Base-by-base conservation (phyloP, 2,888 invertebrate species). In the Acrobasis repandana region DNA sequence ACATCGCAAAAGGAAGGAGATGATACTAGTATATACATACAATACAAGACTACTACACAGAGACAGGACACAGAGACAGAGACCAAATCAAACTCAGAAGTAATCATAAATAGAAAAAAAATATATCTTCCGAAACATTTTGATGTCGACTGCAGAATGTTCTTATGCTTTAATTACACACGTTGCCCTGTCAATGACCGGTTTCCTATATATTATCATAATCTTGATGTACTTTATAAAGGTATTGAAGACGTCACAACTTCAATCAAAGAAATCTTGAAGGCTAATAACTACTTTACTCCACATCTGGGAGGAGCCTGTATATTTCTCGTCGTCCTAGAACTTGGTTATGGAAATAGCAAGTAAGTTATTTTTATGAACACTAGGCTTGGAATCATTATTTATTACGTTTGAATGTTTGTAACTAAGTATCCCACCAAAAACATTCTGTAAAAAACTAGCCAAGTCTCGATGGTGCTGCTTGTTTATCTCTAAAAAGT, bases 121-220 rank as follows among this genome's bases (percentile, higher is more conserved):
- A 5, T 28, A 6, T 4, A 28, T 2, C 28, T 28, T 28, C 28
- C 4, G 8, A 28, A 28, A 28, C 68, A 86, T 16, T 83, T 88
- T 0, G 88, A 87, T 73, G 77, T 82, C 33, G 85, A 90, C 20
- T 98, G 98, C 79, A 94, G 95, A 71, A 97, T 98, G 97, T 95
- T 96, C 78, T 96, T 95, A 52, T 99, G 98, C 83, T 98, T 99
- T 77, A 98, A 99, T 88, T 97, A 98, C 80, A 98, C 98, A 3
- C 94, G 98, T 33, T 99, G 98, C 83, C 97, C 98, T 9, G 88
- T 98, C 10, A 96, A 97, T 0, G 98, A 98, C 0, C 96, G 97
- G 0, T 98, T 99, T 79, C 97, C 98, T 0, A 97, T 98, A 1
- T 98, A 96, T 83, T 93, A 98, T 0, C 98, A 98, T 75, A 96